phyloP scores from a whole-genome alignment of 1,140 invertebrate species.

The Trichonephila clavata region DNA sequence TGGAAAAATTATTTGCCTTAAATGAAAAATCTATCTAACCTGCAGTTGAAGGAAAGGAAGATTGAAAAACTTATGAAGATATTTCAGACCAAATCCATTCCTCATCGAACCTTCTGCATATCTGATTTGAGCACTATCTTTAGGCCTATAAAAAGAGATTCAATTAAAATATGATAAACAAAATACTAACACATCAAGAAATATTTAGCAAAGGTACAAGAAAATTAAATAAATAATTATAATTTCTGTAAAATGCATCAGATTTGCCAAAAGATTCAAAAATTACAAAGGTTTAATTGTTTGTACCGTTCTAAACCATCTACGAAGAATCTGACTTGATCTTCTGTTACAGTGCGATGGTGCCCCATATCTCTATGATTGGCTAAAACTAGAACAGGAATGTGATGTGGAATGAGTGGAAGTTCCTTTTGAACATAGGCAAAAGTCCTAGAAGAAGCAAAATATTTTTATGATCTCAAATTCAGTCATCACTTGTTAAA shows the following conservation, averaged over 20 bases:
- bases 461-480: too few relatives aligned
- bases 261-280: too few relatives aligned
- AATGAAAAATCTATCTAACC: constrained; percentile 79
- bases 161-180: neutral
- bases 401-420: constrained; percentile 89
- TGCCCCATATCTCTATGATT: constrained; percentile 98
- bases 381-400: constrained; percentile 94
- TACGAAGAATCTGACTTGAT: constrained; percentile 87
- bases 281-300: neutral
- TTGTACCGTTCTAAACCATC: constrained; percentile 82
- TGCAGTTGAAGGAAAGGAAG: constrained; percentile 96
- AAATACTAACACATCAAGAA: neutral
- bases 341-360: constrained; percentile 89
- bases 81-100: constrained; percentile 96
- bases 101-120: constrained; percentile 97
- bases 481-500: too few relatives aligned
- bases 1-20: neutral
- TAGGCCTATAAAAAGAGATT: constrained; percentile 79
- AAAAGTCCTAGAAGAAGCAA: constrained; percentile 89
- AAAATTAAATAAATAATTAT: neutral
- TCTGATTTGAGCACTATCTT: constrained; percentile 86
- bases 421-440: constrained; percentile 96
- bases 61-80: constrained; percentile 98
- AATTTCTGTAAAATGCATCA: too few relatives aligned
- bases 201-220: neutral